phyloP scores from a whole-genome alignment of 2,113 vertebrate genomes.

The Ictalurus punctatus region DNA sequence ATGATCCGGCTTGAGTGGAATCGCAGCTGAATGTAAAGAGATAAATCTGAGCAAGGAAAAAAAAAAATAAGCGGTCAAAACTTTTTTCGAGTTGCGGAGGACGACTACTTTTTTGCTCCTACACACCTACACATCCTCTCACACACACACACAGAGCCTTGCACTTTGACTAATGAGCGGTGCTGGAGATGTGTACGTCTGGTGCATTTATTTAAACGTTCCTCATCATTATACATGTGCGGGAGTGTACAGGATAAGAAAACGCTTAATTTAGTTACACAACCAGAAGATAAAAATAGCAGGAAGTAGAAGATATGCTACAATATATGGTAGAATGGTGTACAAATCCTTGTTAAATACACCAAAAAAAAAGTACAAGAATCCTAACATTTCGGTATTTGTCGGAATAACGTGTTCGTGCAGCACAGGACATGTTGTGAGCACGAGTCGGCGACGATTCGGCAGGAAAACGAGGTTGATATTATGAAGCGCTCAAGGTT shows the following conservation, averaged over 20 bases:
- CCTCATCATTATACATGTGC: constrained; percentile 1
- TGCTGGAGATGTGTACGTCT: background rate
- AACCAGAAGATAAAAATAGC: background rate
- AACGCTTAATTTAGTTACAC: background rate
- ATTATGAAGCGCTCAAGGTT: background rate
- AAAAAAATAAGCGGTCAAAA: background rate
- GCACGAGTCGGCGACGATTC: background rate
- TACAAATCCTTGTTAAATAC: background rate
- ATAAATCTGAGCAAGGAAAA: background rate
- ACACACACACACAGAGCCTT: background rate
- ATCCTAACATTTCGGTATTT: background rate
- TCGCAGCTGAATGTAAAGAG: background rate
- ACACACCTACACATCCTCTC: background rate
- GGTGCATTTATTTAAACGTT: constrained; percentile 9
- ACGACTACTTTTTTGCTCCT: background rate
- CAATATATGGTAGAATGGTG: background rate
- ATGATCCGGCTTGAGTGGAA: background rate
- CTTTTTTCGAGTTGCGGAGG: background rate
- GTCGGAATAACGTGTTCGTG: no score
- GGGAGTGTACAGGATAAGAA: background rate
- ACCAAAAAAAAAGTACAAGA: background rate
- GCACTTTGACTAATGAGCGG: constrained; percentile 16
- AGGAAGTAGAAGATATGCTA: background rate
- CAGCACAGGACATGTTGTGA: background rate
- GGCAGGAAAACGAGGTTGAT: background rate